phyloP scores from a whole-genome alignment of 2,113 vertebrate species.

The Colinus virginianus region DNA sequence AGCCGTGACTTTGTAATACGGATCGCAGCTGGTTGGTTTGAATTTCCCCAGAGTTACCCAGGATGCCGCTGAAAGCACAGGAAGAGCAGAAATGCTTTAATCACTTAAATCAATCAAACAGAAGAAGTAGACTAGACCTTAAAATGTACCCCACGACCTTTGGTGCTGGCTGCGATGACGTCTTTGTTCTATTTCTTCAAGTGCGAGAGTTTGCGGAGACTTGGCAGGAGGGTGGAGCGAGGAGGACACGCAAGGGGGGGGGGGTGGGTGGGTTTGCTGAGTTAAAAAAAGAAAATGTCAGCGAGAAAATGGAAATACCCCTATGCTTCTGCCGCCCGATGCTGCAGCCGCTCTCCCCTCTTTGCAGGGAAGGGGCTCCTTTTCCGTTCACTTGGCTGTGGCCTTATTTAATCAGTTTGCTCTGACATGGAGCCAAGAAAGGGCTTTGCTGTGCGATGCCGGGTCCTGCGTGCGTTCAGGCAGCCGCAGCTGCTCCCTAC shows the following conservation, averaged over 20 bases:
- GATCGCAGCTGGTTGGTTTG: conserved; percentile 64
- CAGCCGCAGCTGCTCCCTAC: conserved; percentile 51
- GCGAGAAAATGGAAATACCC: conserved; percentile 39
- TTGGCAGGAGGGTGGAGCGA: conserved; percentile 33
- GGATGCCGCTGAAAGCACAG: conserved; percentile 47
- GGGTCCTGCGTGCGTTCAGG: conserved; percentile 36
- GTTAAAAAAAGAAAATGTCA: conserved; percentile 51
- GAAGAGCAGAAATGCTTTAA: conserved; percentile 57
- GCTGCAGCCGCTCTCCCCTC: neutral
- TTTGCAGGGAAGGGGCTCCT: conserved; percentile 46
- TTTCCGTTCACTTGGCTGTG: conserved; percentile 57
- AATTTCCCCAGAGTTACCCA: conserved; percentile 64
- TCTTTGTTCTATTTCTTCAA: conserved; percentile 29
- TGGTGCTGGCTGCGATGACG: neutral
- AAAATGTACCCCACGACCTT: conserved; percentile 31
- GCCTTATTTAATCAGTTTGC: conserved; percentile 64
- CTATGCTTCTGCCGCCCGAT: conserved; percentile 4
- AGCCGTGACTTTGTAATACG: conserved; percentile 34
- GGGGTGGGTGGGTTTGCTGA: neutral
- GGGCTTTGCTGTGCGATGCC: conserved; percentile 32
- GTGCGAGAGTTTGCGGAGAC: conserved; percentile 23
- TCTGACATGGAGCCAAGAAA: conserved; percentile 59
- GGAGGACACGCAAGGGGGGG: conserved; percentile 2
- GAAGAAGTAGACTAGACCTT: conserved; percentile 27
- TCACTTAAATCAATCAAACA: conserved; percentile 24